These are phyloP conservation scores for Diadema setosum DNA, from an alignment of 35 echinoderm and acorn worm genomes.

Conservation along the genomic window DNA sequence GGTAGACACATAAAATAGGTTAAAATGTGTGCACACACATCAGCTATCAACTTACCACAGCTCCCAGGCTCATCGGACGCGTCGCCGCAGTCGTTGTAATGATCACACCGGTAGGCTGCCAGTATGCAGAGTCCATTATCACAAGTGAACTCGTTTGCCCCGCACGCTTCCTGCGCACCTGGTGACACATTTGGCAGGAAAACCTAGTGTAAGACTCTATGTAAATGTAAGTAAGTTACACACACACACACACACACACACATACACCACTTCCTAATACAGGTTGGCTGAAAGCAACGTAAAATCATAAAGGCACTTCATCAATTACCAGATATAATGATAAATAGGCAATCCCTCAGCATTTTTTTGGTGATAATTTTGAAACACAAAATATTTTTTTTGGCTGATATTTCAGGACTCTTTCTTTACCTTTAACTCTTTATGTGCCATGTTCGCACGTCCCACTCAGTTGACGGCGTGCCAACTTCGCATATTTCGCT, in stretches of 20 bases:
- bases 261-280: neutral
- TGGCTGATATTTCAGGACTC: too few relatives aligned
- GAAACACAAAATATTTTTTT: too few relatives aligned
- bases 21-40: too few relatives aligned
- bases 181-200: neutral
- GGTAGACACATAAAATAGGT: too few relatives aligned
- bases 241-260: too few relatives aligned
- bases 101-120: slow-evolving; percentile 58
- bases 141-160: slow-evolving; percentile 52
- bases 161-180: slow-evolving; percentile 12
- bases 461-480: too few relatives aligned
- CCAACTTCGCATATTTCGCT: too few relatives aligned
- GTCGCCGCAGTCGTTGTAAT: slow-evolving; percentile 90
- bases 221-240: neutral
- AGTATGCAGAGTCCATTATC: slow-evolving; percentile 71
- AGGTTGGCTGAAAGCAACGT: neutral
- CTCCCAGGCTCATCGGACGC: slow-evolving; percentile 28
- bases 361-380: too few relatives aligned
- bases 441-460: too few relatives aligned
- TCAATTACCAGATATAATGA: neutral
- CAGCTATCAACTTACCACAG: slow-evolving; percentile 46
- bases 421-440: too few relatives aligned
- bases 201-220: neutral
- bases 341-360: too few relatives aligned
- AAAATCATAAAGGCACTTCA: neutral